phyloP scores from a whole-genome alignment of 2,113 vertebrate species.

The Hippocampus guttulatus region DNA sequence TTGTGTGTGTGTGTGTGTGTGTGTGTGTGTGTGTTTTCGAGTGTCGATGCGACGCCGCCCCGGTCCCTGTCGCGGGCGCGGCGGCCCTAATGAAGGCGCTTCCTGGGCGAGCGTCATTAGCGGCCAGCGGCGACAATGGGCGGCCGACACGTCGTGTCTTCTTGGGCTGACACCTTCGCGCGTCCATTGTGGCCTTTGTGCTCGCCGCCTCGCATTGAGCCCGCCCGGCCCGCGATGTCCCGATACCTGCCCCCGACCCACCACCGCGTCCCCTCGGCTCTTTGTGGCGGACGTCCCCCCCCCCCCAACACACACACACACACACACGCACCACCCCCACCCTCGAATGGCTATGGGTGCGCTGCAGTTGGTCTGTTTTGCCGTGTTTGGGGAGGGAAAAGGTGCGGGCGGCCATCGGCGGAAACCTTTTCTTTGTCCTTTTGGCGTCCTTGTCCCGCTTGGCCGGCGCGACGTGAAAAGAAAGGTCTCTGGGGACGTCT shows the following conservation, averaged over 20 bases:
- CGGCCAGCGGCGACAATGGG: slow-evolving; percentile 64
- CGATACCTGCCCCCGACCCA: slow-evolving; percentile 30
- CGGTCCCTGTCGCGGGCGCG: slow-evolving; percentile 43
- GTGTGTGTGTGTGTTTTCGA: no score
- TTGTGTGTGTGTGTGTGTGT: no score
- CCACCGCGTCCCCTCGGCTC: slow-evolving; percentile 51
- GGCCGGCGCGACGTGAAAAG: neutral
- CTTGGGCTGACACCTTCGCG: slow-evolving; percentile 70
- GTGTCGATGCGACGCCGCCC: slow-evolving; percentile 7
- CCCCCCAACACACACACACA: neutral
- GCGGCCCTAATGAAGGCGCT: slow-evolving; percentile 63
- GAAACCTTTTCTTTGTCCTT: slow-evolving; percentile 34
- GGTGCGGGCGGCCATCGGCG: slow-evolving; percentile 58
- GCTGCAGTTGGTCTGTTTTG: slow-evolving; percentile 67
- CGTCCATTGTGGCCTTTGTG: slow-evolving; percentile 74
- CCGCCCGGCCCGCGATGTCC: slow-evolving; percentile 62
- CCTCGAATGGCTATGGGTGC: slow-evolving; percentile 29
- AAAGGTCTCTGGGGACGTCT: no score
- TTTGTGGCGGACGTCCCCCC: slow-evolving; percentile 40
- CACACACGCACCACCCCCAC: neutral
- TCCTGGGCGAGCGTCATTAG: slow-evolving; percentile 65
- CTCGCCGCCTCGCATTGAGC: slow-evolving; percentile 61
- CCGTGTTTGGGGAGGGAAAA: slow-evolving; percentile 67
- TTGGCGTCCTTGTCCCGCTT: neutral
- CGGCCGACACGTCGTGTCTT: slow-evolving; percentile 46